Evolutionary conservation across 2,888 invertebrate genomes (phyloP), one percentile per base, ranked within the genome.

Genomic region (Eristalis pertinax): DNA sequence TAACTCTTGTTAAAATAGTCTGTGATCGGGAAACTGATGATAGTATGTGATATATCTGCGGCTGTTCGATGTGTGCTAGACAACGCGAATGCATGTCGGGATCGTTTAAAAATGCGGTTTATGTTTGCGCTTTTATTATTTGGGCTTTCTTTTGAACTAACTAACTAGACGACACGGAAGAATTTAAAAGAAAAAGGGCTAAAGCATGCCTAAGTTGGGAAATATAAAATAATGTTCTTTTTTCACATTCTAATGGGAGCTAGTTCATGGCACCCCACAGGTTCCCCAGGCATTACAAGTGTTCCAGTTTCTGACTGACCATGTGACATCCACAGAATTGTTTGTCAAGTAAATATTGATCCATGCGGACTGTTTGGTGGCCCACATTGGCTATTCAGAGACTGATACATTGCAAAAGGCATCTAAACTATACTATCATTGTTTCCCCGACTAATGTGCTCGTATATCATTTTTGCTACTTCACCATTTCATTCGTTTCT

Each of bases 1-100:
- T 75, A 72, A 50, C 19, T 19, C 50, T 19, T 50, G 50, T 60
- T 87, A 74, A 60, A 72, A 68, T 76, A 80, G 73, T 73, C 73
- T 76, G 29, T 68, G 43, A 72, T 68, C 70, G 65, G 83, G 84
- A 79, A 83, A 84, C 79, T 83, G 75, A 87, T 87, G 87, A 84
- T 87, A 87, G 87, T 87, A 87, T 74, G 82, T 60, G 64, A n/a
- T n/a, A 50, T 19, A 19, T 13, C 7, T 11, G 22, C 24, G 26
- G 60, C 24, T 26, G 19, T 19, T 43, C n/a, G n/a, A 15, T 41
- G 15, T 13, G 2, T 13, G 15, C 13, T 15, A 15, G 41, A 43
- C 43, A 15, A n/a, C 15, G 15, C 2, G 13, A 15, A 15, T 1
- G 2, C 15, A 43, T n/a, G 10, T 5, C 32, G 32, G 8, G 4